Evolutionary conservation across 92 coral and sea anemone species (phyloP).

Genomic region (Porites divaricata): DNA sequence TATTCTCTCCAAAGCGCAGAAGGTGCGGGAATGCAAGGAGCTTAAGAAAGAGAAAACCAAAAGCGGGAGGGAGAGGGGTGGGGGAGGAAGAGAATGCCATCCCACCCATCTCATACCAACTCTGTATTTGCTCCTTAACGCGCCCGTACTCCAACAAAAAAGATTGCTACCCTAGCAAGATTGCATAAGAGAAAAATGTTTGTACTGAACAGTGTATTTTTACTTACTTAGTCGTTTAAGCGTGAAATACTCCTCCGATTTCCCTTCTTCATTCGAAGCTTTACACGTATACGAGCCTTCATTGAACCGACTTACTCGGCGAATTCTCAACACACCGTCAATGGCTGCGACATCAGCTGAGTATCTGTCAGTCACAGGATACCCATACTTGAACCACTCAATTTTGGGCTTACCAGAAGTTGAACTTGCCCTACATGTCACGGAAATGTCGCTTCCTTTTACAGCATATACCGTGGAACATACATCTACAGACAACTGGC

Average conservation of each 20-base stretch:
- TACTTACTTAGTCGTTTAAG: slow-evolving; percentile 66
- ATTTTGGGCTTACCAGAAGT: slow-evolving; percentile 35
- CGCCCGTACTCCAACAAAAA: no score
- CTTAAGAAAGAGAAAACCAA: no score
- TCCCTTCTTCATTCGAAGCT: slow-evolving; percentile 59
- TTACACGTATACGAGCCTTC: slow-evolving; percentile 75
- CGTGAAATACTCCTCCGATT: slow-evolving; percentile 55
- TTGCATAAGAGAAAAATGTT: background rate
- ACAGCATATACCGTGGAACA: slow-evolving; percentile 82
- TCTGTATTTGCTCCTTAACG: no score
- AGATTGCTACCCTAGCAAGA: no score
- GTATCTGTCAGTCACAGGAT: slow-evolving; percentile 55
- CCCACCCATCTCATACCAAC: no score
- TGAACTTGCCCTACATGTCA: slow-evolving; percentile 70
- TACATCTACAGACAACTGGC: slow-evolving; percentile 55
- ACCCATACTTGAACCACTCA: slow-evolving; percentile 58
- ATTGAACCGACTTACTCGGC: slow-evolving; percentile 67
- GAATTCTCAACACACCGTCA: slow-evolving; percentile 57
- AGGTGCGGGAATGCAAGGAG: no score
- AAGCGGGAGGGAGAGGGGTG: no score
- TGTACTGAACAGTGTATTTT: no score
- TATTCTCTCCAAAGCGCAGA: no score
- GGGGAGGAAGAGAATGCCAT: no score
- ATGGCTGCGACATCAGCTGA: slow-evolving; percentile 70
- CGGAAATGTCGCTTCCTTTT: slow-evolving; percentile 61